Evolutionary conservation across 2,888 invertebrate species (phyloP).

Genomic region (Phortica okadai): DNA sequence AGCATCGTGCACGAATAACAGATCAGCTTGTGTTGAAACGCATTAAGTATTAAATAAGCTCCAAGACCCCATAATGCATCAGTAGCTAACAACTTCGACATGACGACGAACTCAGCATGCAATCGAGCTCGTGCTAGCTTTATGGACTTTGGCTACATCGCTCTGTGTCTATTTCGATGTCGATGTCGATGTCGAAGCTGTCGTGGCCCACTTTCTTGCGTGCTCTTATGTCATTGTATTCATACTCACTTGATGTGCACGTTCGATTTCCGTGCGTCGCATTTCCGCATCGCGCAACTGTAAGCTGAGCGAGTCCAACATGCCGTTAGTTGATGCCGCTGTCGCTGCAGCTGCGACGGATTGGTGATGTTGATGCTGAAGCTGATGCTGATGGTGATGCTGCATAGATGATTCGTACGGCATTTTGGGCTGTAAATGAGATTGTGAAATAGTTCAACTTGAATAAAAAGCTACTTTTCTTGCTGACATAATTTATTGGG

Average conservation of each 20-base stretch:
- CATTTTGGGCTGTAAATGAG: constrained; percentile 62
- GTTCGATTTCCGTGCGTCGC: constrained; percentile 85
- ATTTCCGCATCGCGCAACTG: constrained; percentile 88
- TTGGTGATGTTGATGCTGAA: constrained; percentile 41
- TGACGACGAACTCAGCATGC: neutral
- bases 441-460: neutral
- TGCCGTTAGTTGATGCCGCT: constrained; percentile 70
- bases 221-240: neutral
- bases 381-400: constrained; percentile 62
- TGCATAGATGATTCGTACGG: constrained; percentile 75
- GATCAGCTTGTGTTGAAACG: constrained; percentile 18
- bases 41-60: neutral
- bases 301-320: constrained; percentile 81
- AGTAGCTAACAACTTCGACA: neutral
- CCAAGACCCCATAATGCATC: neutral
- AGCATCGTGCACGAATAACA: constrained; percentile 10
- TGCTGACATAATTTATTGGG: neutral
- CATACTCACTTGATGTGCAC: constrained; percentile 80
- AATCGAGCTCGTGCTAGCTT: neutral
- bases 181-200: neutral
- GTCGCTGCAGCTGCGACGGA: constrained; percentile 66
- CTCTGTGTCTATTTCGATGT: neutral
- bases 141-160: neutral
- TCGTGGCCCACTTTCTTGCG: neutral
- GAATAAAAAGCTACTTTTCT: neutral